phyloP scores from a whole-genome alignment of 2,797 vertebrate genomes.

The Sebastes flavidus region DNA sequence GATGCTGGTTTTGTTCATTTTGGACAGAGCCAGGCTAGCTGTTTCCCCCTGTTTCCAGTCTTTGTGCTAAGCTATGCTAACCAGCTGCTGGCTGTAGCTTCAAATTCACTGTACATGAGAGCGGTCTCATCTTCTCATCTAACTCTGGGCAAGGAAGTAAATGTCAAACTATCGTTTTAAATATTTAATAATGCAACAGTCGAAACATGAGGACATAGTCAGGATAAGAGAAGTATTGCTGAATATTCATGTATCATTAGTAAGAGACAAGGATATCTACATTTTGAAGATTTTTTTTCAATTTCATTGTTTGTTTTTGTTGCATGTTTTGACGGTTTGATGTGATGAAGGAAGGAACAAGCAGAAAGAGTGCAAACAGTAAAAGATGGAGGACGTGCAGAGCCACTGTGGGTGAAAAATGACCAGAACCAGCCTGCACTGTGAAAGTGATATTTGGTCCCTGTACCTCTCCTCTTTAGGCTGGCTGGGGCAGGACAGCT shows the following conservation, averaged over 20 bases:
- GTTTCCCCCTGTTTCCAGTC: neutral
- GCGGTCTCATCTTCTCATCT: neutral
- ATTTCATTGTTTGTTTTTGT: neutral
- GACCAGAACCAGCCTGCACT: conserved; percentile 21
- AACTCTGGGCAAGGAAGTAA: neutral
- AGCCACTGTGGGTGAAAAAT: conserved; percentile 5
- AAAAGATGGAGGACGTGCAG: neutral
- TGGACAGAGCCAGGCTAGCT: neutral
- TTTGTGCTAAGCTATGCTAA: neutral
- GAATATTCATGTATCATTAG: neutral
- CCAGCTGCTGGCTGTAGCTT: neutral
- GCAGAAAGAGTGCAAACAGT: neutral
- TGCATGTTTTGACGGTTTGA: neutral
- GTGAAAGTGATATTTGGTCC: conserved; percentile 37
- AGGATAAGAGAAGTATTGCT: neutral
- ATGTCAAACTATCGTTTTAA: neutral
- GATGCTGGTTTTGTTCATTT: neutral
- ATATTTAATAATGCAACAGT: neutral
- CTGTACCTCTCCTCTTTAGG: conserved; percentile 32
- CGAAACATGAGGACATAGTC: neutral
- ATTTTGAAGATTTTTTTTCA: neutral
- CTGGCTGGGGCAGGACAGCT: conserved; percentile 36
- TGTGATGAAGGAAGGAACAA: neutral
- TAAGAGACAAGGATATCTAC: neutral
- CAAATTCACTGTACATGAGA: neutral